Evolutionary conservation across 2,113 vertebrate species (phyloP).

Genomic region (Cervus canadensis): DNA sequence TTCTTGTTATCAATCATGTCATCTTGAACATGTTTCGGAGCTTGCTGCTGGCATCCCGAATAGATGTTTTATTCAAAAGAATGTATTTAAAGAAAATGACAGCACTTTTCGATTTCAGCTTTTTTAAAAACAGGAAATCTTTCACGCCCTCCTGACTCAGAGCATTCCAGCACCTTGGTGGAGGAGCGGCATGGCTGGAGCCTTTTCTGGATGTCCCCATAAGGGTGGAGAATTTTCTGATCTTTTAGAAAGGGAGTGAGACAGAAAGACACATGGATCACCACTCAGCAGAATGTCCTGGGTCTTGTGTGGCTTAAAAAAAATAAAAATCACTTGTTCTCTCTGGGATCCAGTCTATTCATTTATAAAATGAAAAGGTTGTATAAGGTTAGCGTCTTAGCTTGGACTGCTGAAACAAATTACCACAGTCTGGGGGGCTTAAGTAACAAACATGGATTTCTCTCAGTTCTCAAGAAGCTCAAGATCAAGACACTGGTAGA

Average conservation of each 20-base stretch:
- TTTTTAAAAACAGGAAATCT: conserved; percentile 78
- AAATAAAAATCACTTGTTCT: neutral
- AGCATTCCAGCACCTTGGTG: conserved; percentile 44
- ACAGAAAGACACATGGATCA: neutral
- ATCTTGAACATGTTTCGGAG: conserved; percentile 81
- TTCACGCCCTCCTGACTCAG: conserved; percentile 65
- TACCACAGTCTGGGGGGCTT: neutral
- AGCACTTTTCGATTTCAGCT: conserved; percentile 78
- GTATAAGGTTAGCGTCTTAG: neutral
- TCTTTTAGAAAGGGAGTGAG: neutral
- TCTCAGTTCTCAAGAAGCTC: neutral
- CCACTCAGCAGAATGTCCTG: neutral
- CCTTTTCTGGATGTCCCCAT: neutral
- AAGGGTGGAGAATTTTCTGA: neutral
- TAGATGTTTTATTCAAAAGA: conserved; percentile 84
- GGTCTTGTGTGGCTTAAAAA: neutral
- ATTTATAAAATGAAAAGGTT: neutral
- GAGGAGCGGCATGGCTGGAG: neutral
- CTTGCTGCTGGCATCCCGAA: conserved; percentile 79
- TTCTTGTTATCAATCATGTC: conserved; percentile 83
- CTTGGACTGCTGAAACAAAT: neutral
- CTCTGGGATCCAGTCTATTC: neutral
- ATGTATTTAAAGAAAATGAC: conserved; percentile 85
- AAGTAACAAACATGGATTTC: neutral
- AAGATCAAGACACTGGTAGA: neutral